Conservation (phyloP, 2,113 vertebrate genomes). For the Elephantulus edwardii region DNA sequence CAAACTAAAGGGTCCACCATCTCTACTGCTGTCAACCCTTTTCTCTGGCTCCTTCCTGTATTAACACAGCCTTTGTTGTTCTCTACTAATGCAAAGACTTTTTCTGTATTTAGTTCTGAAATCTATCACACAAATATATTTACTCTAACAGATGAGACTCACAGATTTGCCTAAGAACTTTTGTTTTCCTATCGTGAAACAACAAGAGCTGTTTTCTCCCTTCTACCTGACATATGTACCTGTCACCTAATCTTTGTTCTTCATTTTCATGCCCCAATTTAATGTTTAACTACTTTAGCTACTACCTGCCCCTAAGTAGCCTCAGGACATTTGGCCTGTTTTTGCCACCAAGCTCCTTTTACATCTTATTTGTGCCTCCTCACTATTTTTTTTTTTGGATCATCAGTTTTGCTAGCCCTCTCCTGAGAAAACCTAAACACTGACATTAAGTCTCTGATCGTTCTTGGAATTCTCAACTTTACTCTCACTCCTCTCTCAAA, state of each 20-base stretch:
- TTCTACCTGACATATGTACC: neutral
- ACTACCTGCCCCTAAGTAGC: neutral
- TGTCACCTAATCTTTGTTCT: neutral
- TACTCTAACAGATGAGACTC: neutral
- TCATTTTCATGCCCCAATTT: neutral
- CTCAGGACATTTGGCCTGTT: neutral
- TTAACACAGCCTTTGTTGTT: neutral
- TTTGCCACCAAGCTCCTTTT: neutral
- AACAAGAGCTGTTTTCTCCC: neutral
- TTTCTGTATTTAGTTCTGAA: neutral
- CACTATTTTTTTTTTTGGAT: neutral
- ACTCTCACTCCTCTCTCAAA: neutral
- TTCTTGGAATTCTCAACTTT: neutral
- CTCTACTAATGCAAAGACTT: neutral
- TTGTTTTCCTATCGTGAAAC: conserved; percentile 5
- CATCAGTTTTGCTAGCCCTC: neutral
- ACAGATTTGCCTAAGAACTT: neutral
- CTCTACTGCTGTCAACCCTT: neutral
- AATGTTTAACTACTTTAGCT: neutral
- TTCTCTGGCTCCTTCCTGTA: neutral
- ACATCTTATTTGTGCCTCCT: neutral
- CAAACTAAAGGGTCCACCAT: neutral
- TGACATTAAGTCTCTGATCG: neutral
- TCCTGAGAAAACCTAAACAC: neutral
- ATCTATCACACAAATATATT: neutral